A percentile compares a stretch with the other conserved stretches of the same genome.
These are phyloP conservation scores for Prionace glauca DNA, from an alignment of 2,797 vertebrate species.

Conservation along the genomic window DNA sequence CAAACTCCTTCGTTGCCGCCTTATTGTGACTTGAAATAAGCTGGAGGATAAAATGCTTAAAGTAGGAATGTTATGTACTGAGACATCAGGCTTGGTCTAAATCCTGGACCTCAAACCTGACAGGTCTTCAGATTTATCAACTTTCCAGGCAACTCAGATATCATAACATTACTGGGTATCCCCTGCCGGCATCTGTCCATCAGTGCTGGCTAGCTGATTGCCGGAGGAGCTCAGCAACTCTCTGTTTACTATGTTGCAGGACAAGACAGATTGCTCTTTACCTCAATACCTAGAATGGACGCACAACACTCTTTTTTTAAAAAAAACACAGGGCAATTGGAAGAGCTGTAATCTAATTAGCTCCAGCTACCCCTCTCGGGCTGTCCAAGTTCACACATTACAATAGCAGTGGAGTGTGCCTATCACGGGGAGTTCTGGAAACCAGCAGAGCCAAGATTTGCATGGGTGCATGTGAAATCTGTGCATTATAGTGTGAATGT, in stretches of 20 bases:
- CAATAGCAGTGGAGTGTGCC: background rate
- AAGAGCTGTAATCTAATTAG: background rate
- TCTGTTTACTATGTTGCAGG: background rate
- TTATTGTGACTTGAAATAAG: background rate
- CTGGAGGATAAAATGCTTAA: background rate
- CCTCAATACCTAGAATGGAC: background rate
- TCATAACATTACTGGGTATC: background rate
- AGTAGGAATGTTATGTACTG: background rate
- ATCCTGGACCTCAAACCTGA: background rate
- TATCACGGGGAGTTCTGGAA: background rate
- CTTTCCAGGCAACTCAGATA: background rate
- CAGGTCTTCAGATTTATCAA: conserved; percentile 6
- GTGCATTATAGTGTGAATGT: background rate
- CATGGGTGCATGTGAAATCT: background rate
- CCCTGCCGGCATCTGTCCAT: background rate
- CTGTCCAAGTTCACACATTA: background rate
- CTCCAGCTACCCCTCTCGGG: background rate
- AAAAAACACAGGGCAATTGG: background rate
- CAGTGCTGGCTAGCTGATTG: background rate
- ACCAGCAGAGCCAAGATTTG: background rate
- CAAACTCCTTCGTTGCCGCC: too few relatives aligned
- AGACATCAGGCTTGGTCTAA: background rate
- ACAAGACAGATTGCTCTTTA: background rate
- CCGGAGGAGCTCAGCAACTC: background rate
- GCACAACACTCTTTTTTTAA: background rate